These are phyloP conservation scores for Mormyrus hasselquistii DNA, from an alignment of 2,797 vertebrate species.

Conservation along the genomic window DNA sequence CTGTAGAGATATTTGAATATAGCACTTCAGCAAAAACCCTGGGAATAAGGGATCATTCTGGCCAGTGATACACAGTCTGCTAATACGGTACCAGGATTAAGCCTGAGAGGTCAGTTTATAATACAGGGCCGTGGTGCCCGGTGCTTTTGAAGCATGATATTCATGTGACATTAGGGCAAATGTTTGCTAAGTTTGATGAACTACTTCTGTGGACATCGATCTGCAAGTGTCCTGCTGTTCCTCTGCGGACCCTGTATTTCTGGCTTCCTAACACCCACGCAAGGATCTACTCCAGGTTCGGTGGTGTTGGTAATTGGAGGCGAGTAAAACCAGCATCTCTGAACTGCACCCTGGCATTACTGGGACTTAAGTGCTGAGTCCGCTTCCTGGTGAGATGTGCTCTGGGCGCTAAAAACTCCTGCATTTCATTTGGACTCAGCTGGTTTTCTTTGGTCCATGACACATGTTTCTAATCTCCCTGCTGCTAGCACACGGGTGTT, in stretches of 20 bases:
- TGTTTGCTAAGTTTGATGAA: neutral
- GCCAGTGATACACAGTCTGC: neutral
- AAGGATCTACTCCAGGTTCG: neutral
- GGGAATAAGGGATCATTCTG: neutral
- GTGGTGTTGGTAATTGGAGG: conserved; percentile 5
- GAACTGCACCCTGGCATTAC: neutral
- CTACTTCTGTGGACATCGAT: neutral
- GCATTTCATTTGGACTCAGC: neutral
- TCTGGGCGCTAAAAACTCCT: neutral
- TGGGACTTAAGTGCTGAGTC: neutral
- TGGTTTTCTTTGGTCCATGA: neutral
- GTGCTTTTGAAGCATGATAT: neutral
- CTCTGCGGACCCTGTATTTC: neutral
- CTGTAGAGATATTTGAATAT: neutral
- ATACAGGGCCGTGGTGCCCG: neutral
- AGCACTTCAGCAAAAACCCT: neutral
- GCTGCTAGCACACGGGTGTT: neutral
- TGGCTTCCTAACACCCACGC: neutral
- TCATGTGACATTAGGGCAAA: neutral
- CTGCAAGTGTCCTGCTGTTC: neutral
- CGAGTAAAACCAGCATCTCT: neutral
- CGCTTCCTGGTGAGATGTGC: neutral
- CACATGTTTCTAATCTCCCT: neutral
- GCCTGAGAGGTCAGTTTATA: neutral
- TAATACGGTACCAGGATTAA: neutral